Conservation (phyloP, 2,113 vertebrate genomes). For the Motacilla alba region DNA sequence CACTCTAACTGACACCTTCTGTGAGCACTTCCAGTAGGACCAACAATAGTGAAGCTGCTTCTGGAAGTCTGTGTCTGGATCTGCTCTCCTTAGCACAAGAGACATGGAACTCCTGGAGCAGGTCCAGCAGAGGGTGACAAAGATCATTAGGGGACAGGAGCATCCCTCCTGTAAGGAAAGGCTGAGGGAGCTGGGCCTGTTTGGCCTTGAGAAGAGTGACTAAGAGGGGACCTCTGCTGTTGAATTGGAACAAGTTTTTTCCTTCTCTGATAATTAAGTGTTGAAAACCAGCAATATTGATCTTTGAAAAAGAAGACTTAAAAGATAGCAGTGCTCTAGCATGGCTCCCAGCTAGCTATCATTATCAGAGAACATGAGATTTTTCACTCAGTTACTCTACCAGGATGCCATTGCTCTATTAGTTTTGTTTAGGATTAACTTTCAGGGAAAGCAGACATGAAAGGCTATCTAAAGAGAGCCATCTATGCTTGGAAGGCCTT, state of each 20-base stretch:
- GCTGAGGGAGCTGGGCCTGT: background rate
- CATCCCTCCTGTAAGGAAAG: background rate
- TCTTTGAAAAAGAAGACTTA: background rate
- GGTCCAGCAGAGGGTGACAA: background rate
- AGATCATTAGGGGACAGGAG: background rate
- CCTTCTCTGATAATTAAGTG: background rate
- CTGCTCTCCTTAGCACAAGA: background rate
- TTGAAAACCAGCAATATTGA: background rate
- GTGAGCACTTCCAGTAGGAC: background rate
- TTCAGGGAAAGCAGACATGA: background rate
- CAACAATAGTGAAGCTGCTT: background rate
- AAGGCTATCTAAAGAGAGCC: background rate
- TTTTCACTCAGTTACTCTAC: background rate
- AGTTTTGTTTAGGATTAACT: background rate
- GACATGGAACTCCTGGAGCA: rapidly evolving
- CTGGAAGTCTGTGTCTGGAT: background rate
- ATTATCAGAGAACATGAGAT: background rate
- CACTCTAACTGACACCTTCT: background rate
- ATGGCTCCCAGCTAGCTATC: background rate
- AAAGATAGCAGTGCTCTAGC: background rate
- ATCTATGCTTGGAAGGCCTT: background rate
- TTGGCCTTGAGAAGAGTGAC: background rate
- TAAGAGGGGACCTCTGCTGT: no score
- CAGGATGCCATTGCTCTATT: background rate
- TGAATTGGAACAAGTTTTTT: background rate